Evolutionary conservation across 2,113 vertebrate species (phyloP), one percentile per base, ranked within the genome.

Genomic region (Platysteira castanea): DNA sequence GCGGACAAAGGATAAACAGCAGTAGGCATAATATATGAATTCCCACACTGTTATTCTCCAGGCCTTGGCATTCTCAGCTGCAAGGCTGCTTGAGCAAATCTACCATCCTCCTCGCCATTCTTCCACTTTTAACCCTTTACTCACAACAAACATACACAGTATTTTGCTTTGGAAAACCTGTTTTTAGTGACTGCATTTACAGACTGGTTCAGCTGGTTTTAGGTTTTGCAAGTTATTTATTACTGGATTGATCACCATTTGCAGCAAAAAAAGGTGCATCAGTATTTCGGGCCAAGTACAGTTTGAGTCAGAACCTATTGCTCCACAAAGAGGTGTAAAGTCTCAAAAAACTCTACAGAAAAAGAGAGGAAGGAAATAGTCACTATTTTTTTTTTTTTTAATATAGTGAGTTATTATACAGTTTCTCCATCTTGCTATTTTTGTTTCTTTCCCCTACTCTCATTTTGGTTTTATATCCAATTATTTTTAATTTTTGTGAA

Each of bases 201-300:
- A 42, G 21, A 35, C 1, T 11, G 1, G 20, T 26, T 20, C 35
- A 41, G 19, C 0, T 0, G 0, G 9, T 77, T 77, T 68, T 42
- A 74, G n/a, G 23, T 52, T 30, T 77, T 73, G 24, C 19, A 46
- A 53, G 28, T 61, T 71, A 28, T n/a, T 42, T 80, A 16, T 24
- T 35, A 33, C 33, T 28, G 33, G 8, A 41, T 15, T 2, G 3
- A 39, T 67, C n/a, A 41, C 12, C 7, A 6, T 56, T 68, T 60
- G 16, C 14, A 50, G 17, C 3, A 17, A 37, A 49, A 3, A 2
- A 3, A 33, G 19, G 7, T 8, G 4, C 7, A 30, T 13, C 21
- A 12, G 3, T 33, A 52, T 39, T 53, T 3, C 21, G 41, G 11
- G n/a, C 77, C 52, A 73, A 59, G 6, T 7, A 52, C 5, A 52